Conservation (phyloP, 2,888 invertebrate genomes). For the Drosophila tanythrix region DNA sequence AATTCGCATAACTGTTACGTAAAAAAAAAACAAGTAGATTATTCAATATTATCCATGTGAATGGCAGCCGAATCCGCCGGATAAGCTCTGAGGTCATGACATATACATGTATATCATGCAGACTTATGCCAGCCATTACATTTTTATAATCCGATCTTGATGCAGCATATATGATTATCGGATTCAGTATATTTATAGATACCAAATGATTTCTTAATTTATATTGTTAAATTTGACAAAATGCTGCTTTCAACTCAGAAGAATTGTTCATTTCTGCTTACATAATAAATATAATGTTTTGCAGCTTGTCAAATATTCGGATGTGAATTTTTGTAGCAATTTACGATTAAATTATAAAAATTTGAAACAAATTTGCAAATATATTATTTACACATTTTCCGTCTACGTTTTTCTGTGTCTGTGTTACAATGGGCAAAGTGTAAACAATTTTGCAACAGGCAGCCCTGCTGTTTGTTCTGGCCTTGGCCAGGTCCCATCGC, state of each 20-base stretch:
- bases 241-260: conserved; percentile 7
- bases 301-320: conserved; percentile 15
- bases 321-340: conserved; percentile 31
- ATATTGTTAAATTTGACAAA: neutral
- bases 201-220: neutral
- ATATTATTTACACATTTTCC: conserved; percentile 31
- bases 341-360: conserved; percentile 30
- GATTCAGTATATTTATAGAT: neutral
- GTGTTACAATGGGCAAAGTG: conserved; percentile 40
- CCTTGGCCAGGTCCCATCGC: conserved; percentile 33
- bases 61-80: neutral
- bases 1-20: conserved; percentile 1
- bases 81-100: neutral
- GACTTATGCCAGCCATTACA: neutral
- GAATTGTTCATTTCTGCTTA: conserved; percentile 3
- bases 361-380: neutral
- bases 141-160: neutral
- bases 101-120: neutral
- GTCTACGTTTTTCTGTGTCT: neutral
- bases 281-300: conserved; percentile 10
- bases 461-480: conserved; percentile 47
- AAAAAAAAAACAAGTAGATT: neutral
- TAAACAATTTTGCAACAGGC: conserved; percentile 56
- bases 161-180: neutral
- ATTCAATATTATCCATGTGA: neutral